These are phyloP conservation scores for Poeciliopsis paucimaculata DNA, from an alignment of 2,797 vertebrate species.

Conservation along the genomic window DNA sequence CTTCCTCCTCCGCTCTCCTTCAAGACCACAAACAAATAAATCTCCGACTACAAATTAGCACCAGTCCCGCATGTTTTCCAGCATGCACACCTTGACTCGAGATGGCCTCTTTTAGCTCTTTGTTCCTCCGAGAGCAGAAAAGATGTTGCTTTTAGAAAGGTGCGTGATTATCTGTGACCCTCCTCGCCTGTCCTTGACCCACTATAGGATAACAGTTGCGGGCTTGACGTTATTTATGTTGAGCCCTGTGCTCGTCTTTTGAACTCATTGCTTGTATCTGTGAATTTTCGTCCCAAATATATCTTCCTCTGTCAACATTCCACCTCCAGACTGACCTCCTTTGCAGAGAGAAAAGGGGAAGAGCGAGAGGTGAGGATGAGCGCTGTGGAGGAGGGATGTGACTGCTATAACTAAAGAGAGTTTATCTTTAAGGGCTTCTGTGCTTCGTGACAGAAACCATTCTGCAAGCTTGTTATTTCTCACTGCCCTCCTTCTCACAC, in stretches of 20 bases:
- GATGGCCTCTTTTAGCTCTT: constrained; percentile 44
- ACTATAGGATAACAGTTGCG: constrained; percentile 28
- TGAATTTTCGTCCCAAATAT: constrained; percentile 54
- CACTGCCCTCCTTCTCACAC: constrained; percentile 59
- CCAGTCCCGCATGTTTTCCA: constrained; percentile 31
- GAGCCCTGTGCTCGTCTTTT: constrained; percentile 40
- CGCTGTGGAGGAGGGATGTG: constrained; percentile 21
- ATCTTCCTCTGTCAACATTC: constrained; percentile 75
- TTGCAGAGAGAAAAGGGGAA: constrained; percentile 28
- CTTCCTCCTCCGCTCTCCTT: constrained; percentile 9
- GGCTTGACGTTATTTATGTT: constrained; percentile 54
- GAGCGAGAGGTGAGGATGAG: constrained; percentile 28
- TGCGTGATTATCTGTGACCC: constrained; percentile 44
- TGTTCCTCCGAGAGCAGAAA: constrained; percentile 38
- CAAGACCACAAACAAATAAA: constrained; percentile 66
- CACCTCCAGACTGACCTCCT: constrained; percentile 48
- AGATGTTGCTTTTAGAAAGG: constrained; percentile 47
- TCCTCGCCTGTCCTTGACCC: constrained; percentile 48
- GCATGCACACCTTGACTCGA: constrained; percentile 37
- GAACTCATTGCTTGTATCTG: constrained; percentile 46
- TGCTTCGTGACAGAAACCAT: constrained; percentile 50
- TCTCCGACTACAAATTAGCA: constrained; percentile 48
- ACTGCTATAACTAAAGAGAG: constrained; percentile 5
- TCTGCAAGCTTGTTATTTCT: constrained; percentile 63
- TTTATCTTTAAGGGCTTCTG: constrained; percentile 15